These are phyloP conservation scores for Physella acuta DNA, from an alignment of 1,140 invertebrate genomes.

Conservation along the genomic window DNA sequence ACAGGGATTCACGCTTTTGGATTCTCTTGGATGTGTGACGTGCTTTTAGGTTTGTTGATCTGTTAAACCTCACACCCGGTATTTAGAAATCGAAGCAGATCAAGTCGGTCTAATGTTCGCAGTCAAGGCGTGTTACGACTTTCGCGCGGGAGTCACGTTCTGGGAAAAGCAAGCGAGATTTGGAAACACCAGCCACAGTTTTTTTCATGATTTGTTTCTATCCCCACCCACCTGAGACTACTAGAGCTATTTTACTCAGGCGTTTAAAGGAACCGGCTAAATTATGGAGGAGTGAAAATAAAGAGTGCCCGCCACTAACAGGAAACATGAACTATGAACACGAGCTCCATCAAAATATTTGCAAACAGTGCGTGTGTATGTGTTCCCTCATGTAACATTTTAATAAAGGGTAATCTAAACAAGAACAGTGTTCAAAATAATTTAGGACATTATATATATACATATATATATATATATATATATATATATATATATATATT, in stretches of 20 bases:
- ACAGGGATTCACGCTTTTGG: conserved; percentile 64
- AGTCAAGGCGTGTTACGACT: conserved; percentile 70
- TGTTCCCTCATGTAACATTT: too few relatives aligned
- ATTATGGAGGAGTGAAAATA: too few relatives aligned
- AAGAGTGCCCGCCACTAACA: too few relatives aligned
- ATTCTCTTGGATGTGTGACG: conserved; percentile 31
- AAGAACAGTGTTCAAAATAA: neutral
- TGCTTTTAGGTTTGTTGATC: conserved; percentile 51
- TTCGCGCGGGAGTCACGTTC: conserved; percentile 66
- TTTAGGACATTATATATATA: neutral
- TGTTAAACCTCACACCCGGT: conserved; percentile 66
- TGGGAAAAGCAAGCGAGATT: conserved; percentile 65
- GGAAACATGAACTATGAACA: too few relatives aligned
- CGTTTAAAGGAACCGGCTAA: too few relatives aligned
- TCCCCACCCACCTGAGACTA: conserved; percentile 68
- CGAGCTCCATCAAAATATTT: too few relatives aligned
- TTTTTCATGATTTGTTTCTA: conserved; percentile 63
- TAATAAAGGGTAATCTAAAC: neutral
- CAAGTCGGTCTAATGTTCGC: conserved; percentile 66
- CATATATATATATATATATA: neutral
- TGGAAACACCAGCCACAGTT: conserved; percentile 33
- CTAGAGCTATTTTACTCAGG: conserved; percentile 62
- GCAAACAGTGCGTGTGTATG: too few relatives aligned
- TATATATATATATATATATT: neutral
- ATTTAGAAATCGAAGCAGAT: conserved; percentile 70